Evolutionary conservation across 23 tunicate species (phyloP).

Genomic region (Botrylloides violaceus): DNA sequence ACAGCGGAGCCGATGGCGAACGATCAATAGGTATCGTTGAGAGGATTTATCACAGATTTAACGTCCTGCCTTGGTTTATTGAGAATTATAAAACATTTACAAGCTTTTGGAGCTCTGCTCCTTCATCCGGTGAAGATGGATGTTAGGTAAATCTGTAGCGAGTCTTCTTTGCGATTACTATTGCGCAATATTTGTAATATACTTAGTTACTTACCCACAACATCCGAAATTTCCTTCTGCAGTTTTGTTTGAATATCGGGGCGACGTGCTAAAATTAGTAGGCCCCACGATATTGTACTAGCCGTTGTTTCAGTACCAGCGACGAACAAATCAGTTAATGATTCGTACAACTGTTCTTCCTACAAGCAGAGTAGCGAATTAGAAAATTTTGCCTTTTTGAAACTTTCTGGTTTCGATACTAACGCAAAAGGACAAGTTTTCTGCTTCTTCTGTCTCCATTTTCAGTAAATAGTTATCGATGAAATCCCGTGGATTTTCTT

Average conservation of each 20-base stretch:
- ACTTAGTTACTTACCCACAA: constrained; percentile 5
- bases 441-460: constrained; percentile 1
- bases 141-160: no score
- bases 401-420: background rate
- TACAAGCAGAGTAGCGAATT: background rate
- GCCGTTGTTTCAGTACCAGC: constrained; percentile 12
- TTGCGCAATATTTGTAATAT: no score
- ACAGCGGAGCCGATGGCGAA: no score
- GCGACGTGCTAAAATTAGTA: background rate
- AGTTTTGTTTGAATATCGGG: constrained; percentile 1
- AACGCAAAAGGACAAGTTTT: background rate
- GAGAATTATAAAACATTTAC: no score
- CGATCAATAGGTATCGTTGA: no score
- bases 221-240: background rate
- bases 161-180: no score
- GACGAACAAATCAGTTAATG: background rate
- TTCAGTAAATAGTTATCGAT: background rate
- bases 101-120: no score
- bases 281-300: background rate
- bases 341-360: background rate
- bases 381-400: background rate
- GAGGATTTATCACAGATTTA: no score
- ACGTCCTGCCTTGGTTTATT: no score
- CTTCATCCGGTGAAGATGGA: no score
- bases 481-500: constrained; percentile 11